A percentile compares a stretch with the other conserved stretches of the same genome.
Conservation (phyloP, 2,113 vertebrate genomes). For the Pycnonotus jocosus region DNA sequence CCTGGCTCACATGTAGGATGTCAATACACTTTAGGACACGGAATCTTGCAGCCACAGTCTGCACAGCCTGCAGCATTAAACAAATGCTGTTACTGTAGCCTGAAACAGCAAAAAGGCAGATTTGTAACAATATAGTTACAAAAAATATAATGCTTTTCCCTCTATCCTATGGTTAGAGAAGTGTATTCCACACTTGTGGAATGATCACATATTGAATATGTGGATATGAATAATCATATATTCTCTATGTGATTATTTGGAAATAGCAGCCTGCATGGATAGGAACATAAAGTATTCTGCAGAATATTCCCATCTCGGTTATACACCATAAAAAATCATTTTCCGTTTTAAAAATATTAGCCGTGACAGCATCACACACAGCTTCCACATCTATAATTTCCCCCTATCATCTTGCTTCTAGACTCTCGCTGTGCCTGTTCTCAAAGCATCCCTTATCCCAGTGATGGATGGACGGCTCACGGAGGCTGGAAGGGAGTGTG, state of each 20-base stretch:
- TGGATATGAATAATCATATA: no score
- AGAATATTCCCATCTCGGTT: neutral
- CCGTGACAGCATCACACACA: fast-evolving
- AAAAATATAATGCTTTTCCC: neutral
- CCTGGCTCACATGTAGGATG: neutral
- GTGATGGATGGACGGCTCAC: fast-evolving
- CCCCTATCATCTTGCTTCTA: neutral
- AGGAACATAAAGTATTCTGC: neutral
- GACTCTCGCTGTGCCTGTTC: neutral
- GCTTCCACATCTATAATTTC: neutral
- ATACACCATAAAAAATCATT: neutral
- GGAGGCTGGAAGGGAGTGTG: fast-evolving
- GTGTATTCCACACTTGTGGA: neutral
- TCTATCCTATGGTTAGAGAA: neutral
- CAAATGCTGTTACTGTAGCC: neutral
- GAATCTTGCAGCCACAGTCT: neutral
- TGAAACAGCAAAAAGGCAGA: neutral
- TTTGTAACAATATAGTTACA: neutral
- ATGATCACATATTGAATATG: no score
- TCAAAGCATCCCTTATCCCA: neutral
- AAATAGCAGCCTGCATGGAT: neutral
- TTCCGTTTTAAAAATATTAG: neutral
- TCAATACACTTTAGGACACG: neutral
- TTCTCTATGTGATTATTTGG: neutral
- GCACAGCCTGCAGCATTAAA: neutral